Evolutionary conservation across 2,113 vertebrate species (phyloP), one percentile per base, ranked within the genome.

Genomic region (Gracilinanus agilis): DNA sequence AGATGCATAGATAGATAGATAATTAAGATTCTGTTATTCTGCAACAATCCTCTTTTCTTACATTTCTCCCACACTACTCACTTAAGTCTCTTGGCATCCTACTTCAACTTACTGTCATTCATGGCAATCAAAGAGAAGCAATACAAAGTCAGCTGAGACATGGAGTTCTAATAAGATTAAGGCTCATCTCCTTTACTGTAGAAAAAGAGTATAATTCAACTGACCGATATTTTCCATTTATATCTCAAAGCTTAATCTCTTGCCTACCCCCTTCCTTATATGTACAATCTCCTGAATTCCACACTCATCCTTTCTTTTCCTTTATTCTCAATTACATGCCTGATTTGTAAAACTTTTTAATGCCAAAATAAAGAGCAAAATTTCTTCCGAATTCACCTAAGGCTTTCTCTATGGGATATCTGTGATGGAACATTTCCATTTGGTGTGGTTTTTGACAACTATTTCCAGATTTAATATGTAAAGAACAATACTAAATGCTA

Each of bases 101-200:
- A 95, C 93, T 94, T 91, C 94, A 55, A 90, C 88, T 58, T n/a
- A 88, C 88, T 96, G 97, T 98, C 98, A 98, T 97, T 98, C 97
- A 96, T 97, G 92, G 98, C 97, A 97, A 97, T 96, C 98, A 95
- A 96, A 96, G n/a, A 96, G 97, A 97, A 98, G 97, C 93, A 97
- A 93, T 97, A 98, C 98, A 98, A 98, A 98, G 98, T 98, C 98
- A 98, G 96, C 95, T 97, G 98, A 98, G 98, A 98, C 97, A 97
- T 96, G 97, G 98, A 98, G 98, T 98, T 98, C 98, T 98, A 99
- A 98, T 98, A 97, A 99, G 98, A 99, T 99, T 98, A 75, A 98
- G 98, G 98, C 97, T 98, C 98, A 97, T 98, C 98, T 96, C 98
- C 97, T 98, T 98, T 98, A 98, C 98, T 97, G 83, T 93, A 90